Evolutionary conservation across 2,888 invertebrate species (phyloP), one percentile per base, ranked within the genome.

Genomic region (Sthenelais limicola): DNA sequence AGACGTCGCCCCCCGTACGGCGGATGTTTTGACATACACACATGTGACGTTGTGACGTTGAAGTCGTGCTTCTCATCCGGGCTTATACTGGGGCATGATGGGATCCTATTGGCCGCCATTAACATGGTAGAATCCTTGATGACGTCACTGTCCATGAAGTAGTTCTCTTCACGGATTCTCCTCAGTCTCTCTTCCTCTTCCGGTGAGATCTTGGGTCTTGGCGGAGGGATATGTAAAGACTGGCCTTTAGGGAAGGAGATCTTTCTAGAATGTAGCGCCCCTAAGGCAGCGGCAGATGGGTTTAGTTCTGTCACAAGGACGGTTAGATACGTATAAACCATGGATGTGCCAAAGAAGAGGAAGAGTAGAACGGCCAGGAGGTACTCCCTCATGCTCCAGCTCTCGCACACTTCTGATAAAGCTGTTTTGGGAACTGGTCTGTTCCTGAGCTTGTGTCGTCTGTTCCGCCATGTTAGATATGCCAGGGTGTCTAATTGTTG

Each of bases 301-400:
- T 21, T 1, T 18, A 56, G 30, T 33, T 56, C 56, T 33, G n/a
- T 1, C 30, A 56, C n/a, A n/a, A 56, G 9, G 32, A 33, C 30
- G 18, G 30, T 24, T 33, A 56, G 32, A 33, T 56, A 56, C 3
- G 56, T 56, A 33, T 56, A 56, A n/a, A 32, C 56, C 2, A 56
- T 15, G 32, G 56, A 56, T 32, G 56, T 56, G 5, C 56, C 56
- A 3, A 56, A 33, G 56, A 56, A 56, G 56, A 56, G 32, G 32
- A 56, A 56, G n/a, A 56, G 12, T 18, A 56, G 28, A 32, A 56
- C 30, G 18, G 30, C 30, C 21, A 24, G 21, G 21, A 56, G 56
- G 56, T 56, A 56, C 56, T 56, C 56, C 56, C n/a, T n/a, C n/a
- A n/a, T n/a, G n/a, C n/a, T n/a, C n/a, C n/a, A n/a, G n/a, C n/a